Evolutionary conservation across 2,888 invertebrate genomes (phyloP).

Genomic region (Drosophila macrospina): DNA sequence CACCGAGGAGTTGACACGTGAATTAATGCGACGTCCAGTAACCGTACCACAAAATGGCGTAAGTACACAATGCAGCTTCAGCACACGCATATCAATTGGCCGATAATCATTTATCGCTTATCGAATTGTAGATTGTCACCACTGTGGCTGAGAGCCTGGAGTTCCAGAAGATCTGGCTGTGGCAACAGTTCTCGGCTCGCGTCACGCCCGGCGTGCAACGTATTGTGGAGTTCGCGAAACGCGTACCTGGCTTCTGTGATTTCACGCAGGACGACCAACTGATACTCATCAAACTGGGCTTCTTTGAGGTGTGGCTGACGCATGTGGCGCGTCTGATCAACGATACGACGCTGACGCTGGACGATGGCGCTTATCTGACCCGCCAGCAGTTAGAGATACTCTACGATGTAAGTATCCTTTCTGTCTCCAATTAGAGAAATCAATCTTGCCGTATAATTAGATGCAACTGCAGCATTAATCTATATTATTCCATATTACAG

Average conservation of each 20-base stretch:
- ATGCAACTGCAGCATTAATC: not conserved
- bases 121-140: constrained; percentile 86
- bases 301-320: constrained; percentile 98
- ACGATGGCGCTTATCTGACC: constrained; percentile 94
- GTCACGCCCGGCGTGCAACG: constrained; percentile 96
- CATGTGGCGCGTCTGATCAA: constrained; percentile 93
- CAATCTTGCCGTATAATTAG: not conserved
- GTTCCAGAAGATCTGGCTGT: constrained; percentile 92
- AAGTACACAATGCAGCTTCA: constrained; percentile 49
- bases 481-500: constrained; percentile 86
- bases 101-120: too few species aligned
- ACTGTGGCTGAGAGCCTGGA: constrained; percentile 89
- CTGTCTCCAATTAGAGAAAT: not conserved
- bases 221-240: constrained; percentile 98
- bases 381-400: constrained; percentile 93
- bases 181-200: constrained; percentile 94
- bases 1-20: constrained; percentile 92
- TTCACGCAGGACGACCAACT: constrained; percentile 98
- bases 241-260: constrained; percentile 95
- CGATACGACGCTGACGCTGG: constrained; percentile 92
- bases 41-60: constrained; percentile 87
- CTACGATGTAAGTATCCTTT: constrained; percentile 91
- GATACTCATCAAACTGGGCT: constrained; percentile 97
- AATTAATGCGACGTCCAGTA: constrained; percentile 89
- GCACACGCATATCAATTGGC: too few species aligned